A percentile compares a stretch with the other conserved stretches of the same genome.
phyloP scores from a whole-genome alignment of 2,797 vertebrate species.

The Monodelphis domestica region DNA sequence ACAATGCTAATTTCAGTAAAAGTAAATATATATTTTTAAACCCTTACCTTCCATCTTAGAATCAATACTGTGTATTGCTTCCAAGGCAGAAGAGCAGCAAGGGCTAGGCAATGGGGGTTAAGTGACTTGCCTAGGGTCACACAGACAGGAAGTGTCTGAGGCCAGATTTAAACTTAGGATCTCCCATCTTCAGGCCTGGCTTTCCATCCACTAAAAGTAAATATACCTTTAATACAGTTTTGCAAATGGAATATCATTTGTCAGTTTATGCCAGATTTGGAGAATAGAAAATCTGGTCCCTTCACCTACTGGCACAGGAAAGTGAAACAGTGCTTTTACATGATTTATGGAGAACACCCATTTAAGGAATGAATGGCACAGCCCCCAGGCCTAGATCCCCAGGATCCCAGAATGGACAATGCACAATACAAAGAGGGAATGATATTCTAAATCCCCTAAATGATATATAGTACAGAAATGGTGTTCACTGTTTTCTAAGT shows the following conservation, averaged over 20 bases:
- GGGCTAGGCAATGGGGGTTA: too few relatives aligned
- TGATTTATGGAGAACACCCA: not conserved
- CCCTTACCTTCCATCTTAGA: too few relatives aligned
- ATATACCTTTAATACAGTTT: not conserved
- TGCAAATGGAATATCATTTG: not conserved
- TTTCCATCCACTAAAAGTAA: too few relatives aligned
- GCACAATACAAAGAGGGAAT: not conserved
- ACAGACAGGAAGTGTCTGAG: too few relatives aligned
- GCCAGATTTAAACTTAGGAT: too few relatives aligned
- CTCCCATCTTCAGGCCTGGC: too few relatives aligned
- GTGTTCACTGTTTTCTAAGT: not conserved
- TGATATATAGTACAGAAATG: not conserved
- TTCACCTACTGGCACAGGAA: not conserved
- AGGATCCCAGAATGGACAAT: not conserved
- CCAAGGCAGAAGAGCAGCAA: too few relatives aligned
- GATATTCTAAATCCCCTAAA: not conserved
- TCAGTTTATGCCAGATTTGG: not conserved
- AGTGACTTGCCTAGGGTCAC: too few relatives aligned
- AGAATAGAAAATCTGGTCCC: not conserved
- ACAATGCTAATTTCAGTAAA: not conserved
- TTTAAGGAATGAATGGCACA: not conserved
- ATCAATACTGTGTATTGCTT: too few relatives aligned
- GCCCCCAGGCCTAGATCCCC: not conserved
- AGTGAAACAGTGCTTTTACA: not conserved
- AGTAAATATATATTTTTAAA: not conserved